Evolutionary conservation across 2,797 vertebrate genomes (phyloP), one percentile per base, ranked within the genome.

Genomic region (Remorina albescens): DNA sequence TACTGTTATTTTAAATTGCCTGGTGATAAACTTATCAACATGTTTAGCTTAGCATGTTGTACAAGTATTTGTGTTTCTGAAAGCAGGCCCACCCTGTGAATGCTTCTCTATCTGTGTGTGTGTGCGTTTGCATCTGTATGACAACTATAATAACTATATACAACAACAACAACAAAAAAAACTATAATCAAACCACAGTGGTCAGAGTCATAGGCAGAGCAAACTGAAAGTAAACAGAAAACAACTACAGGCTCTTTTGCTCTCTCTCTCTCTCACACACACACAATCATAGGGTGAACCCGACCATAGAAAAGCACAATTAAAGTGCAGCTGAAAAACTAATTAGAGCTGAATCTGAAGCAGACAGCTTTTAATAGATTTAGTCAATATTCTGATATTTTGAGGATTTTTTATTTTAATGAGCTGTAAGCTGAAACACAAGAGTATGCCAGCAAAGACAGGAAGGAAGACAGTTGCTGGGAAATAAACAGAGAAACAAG

Each of bases 11-110:
- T 57, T 32, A 55, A 57, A 46, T 30, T 50, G 51, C 8, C 46
- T 53, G 37, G 57, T 56, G 69, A 64, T 70, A 26, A 74, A 54
- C 41, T 74, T 62, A 70, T 32, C 7, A 32, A 46, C 46, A 21
- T 23, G n/a, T 23, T 53, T 44, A 32, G 62, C 28, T n/a, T n/a
- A 39, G 9, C 26, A 34, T 50, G 21, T 47, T n/a, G 21, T 37
- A 49, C n/a, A 42, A 56, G 11, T 47, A 11, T 18, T 8, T 53
- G 37, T 44, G 18, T 55, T n/a, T n/a, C n/a, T n/a, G n/a, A n/a
- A n/a, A n/a, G n/a, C n/a, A n/a, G n/a, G n/a, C n/a, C n/a, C n/a
- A n/a, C n/a, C n/a, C n/a, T n/a, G n/a, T n/a, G n/a, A n/a, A n/a
- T n/a, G n/a, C n/a, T n/a, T n/a, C n/a, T n/a, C n/a, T n/a, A n/a